A percentile compares a stretch with the other conserved stretches of the same genome.
Conservation (phyloP, 2,888 invertebrate species). For the Serripes groenlandicus region DNA sequence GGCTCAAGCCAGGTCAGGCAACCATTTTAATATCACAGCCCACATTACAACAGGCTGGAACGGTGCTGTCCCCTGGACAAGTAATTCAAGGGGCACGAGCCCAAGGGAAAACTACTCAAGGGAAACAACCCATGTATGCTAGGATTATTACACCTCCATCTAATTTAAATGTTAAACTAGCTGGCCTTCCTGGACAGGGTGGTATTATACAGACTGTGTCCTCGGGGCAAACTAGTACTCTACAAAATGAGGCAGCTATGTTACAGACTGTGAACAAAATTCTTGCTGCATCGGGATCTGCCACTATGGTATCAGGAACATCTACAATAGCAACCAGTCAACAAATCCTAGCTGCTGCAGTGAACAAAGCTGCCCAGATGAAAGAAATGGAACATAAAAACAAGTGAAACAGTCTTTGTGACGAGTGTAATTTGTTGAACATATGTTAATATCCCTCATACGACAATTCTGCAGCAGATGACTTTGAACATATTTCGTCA, state of each 20-base stretch:
- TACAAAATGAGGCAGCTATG: slow-evolving; percentile 57
- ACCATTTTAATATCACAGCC: slow-evolving; percentile 85
- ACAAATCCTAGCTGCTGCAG: slow-evolving; percentile 56
- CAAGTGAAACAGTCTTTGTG: too few species aligned
- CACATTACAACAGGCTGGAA: slow-evolving; percentile 72
- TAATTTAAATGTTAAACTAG: slow-evolving; percentile 74
- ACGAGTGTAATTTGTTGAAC: too few species aligned
- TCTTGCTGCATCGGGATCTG: slow-evolving; percentile 33
- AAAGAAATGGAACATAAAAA: slow-evolving; percentile 57
- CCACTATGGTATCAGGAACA: slow-evolving; percentile 26
- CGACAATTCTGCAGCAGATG: too few species aligned
- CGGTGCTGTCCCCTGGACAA: slow-evolving; percentile 74
- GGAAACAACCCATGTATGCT: slow-evolving; percentile 84
- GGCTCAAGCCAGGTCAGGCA: slow-evolving; percentile 83
- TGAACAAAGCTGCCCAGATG: slow-evolving; percentile 43
- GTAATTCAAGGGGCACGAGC: slow-evolving; percentile 73
- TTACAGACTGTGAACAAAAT: slow-evolving; percentile 72
- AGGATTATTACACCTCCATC: slow-evolving; percentile 84
- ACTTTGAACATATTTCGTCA: too few species aligned
- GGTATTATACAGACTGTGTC: slow-evolving; percentile 59
- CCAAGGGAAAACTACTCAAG: slow-evolving; percentile 75
- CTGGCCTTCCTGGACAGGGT: slow-evolving; percentile 42
- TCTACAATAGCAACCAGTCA: slow-evolving; percentile 58
- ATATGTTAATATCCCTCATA: too few species aligned
- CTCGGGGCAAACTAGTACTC: slow-evolving; percentile 50